Conservation (phyloP, 2,113 vertebrate genomes). For the Hyla sarda region DNA sequence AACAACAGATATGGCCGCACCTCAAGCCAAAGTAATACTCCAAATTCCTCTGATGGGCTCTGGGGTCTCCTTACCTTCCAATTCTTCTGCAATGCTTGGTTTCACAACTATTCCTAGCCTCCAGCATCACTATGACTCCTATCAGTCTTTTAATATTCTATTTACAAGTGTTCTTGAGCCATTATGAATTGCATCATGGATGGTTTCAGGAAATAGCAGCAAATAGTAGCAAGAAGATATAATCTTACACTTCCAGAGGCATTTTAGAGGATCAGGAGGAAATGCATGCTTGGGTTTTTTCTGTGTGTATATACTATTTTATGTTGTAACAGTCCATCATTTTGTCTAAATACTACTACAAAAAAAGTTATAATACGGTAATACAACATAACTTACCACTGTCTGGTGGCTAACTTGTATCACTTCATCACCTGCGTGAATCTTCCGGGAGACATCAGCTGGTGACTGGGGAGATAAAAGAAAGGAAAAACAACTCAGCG, state of each 20-base stretch:
- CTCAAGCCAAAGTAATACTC: too few species aligned
- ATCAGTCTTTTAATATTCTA: not conserved
- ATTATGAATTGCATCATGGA: not conserved
- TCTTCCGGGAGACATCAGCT: conserved; percentile 92
- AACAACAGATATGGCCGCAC: too few species aligned
- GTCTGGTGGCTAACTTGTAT: conserved; percentile 93
- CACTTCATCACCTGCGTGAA: conserved; percentile 96
- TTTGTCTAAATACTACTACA: not conserved
- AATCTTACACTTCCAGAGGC: accelerated
- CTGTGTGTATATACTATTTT: not conserved
- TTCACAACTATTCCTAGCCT: not conserved
- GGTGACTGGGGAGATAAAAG: conserved; percentile 80
- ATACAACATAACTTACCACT: conserved; percentile 85
- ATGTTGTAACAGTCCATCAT: not conserved
- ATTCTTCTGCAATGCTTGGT: too few species aligned
- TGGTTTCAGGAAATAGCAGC: too few species aligned
- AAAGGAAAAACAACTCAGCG: conserved; percentile 45
- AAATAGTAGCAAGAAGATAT: too few species aligned
- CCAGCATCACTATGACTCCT: not conserved
- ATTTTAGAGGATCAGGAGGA: not conserved
- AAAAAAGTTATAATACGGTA: not conserved
- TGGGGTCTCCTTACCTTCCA: too few species aligned
- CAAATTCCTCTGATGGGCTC: too few species aligned
- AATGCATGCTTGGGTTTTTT: not conserved
- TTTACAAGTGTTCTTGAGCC: not conserved